Evolutionary conservation across 1,140 invertebrate species (phyloP).

Genomic region (Drosophila equinoxialis): DNA sequence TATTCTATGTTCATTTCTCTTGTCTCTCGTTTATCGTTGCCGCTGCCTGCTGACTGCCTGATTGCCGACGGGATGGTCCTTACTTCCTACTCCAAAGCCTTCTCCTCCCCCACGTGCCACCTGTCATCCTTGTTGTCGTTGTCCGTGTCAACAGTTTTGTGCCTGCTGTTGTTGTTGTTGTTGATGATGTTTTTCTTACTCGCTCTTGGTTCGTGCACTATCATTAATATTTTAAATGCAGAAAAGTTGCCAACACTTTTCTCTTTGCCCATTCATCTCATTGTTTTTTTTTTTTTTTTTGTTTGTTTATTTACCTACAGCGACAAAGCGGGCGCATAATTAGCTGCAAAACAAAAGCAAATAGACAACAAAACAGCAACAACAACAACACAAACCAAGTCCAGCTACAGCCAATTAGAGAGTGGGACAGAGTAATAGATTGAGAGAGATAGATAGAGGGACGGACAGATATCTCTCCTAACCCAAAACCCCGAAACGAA

Average conservation of each 20-base stretch:
- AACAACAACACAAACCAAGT: conserved; percentile 31
- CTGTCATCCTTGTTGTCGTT: conserved; percentile 5
- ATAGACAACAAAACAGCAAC: conserved; percentile 18
- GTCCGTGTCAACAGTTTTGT: conserved; percentile 27
- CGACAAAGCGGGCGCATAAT: conserved; percentile 72
- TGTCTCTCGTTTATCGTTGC: conserved; percentile 21
- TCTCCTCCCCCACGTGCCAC: not conserved
- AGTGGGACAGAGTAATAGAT: conserved; percentile 5
- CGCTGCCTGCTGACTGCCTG: not conserved
- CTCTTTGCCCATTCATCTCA: conserved; percentile 22
- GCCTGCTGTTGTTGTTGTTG: not conserved
- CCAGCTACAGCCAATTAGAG: conserved; percentile 61
- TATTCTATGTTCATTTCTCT: conserved; percentile 51
- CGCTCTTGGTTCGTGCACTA: conserved; percentile 57
- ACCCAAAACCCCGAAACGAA: conserved; percentile 25
- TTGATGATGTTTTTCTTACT: no score
- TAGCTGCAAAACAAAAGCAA: conserved; percentile 52
- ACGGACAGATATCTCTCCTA: not conserved
- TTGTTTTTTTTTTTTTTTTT: conserved; percentile 37
- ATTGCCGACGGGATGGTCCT: not conserved
- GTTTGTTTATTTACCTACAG: conserved; percentile 53
- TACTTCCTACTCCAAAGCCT: not conserved
- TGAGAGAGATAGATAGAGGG: not conserved
- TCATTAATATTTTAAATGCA: conserved; percentile 71
- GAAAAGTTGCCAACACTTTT: conserved; percentile 64